Conservation (phyloP, 2,113 vertebrate species). For the Sakesphorus luctuosus region DNA sequence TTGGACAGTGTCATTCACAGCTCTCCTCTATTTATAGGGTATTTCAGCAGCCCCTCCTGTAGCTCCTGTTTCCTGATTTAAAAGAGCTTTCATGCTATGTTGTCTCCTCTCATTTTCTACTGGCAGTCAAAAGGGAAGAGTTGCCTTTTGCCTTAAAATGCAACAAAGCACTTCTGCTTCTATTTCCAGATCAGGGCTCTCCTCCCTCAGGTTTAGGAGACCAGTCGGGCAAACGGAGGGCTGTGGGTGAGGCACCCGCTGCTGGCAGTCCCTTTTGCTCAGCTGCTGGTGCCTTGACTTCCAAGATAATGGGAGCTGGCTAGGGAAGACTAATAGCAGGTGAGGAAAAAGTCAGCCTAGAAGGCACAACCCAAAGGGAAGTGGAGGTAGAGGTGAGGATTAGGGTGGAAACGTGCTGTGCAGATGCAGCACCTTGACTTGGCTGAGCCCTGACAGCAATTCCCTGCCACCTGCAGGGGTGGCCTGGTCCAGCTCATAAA, state of each 20-base stretch:
- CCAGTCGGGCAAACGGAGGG: not conserved
- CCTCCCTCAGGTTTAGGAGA: not conserved
- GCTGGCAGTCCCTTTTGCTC: not conserved
- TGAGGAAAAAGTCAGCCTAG: not conserved
- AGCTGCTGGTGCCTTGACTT: not conserved
- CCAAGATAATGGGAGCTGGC: not conserved
- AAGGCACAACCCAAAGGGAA: not conserved
- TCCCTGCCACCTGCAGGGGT: not conserved
- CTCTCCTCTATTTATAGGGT: not conserved
- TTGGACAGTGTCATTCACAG: not conserved
- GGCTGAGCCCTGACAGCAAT: not conserved
- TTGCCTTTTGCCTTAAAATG: not conserved
- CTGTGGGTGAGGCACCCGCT: not conserved
- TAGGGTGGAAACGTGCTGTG: not conserved
- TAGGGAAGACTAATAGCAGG: not conserved
- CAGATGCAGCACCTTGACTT: fast-evolving
- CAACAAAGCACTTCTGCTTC: not conserved
- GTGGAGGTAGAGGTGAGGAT: not conserved
- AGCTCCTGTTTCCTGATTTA: not conserved
- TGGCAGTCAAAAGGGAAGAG: not conserved
- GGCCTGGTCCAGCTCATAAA: not conserved
- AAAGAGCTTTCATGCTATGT: not conserved
- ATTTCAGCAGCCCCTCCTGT: not conserved
- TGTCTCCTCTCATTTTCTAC: not conserved
- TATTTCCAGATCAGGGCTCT: not conserved